Evolutionary conservation across 2,113 vertebrate genomes (phyloP).

Genomic region (Corythoichthys intestinalis): DNA sequence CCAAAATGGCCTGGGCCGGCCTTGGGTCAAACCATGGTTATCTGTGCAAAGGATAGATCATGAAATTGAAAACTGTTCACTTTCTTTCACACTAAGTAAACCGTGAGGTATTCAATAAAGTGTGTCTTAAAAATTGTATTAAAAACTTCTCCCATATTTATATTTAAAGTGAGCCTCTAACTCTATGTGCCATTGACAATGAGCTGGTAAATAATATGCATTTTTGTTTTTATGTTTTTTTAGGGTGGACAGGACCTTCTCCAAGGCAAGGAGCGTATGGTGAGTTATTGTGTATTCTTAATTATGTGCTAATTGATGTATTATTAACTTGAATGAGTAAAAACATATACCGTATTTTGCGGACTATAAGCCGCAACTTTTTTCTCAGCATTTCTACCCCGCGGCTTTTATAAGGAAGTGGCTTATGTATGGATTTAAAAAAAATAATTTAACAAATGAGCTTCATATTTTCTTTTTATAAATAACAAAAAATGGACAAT

Average conservation of each 20-base stretch:
- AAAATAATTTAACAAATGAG: no score
- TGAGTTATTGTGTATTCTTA: constrained; percentile 43
- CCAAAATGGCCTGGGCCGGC: neutral
- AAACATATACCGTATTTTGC: neutral
- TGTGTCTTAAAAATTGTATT: neutral
- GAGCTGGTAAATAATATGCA: constrained; percentile 1
- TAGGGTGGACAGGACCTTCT: constrained; percentile 72
- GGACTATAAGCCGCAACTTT: no score
- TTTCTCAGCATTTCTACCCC: no score
- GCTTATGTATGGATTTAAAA: no score
- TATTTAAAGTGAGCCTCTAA: neutral
- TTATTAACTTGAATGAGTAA: neutral
- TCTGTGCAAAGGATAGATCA: constrained; percentile 4
- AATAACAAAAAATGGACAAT: no score
- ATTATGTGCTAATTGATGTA: neutral
- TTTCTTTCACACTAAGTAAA: constrained; percentile 10
- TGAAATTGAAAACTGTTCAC: constrained; percentile 1
- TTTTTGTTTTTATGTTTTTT: constrained; percentile 24
- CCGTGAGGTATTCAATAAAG: neutral
- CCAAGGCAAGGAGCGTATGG: constrained; percentile 67
- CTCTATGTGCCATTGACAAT: neutral
- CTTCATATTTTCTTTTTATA: no score
- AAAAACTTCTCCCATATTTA: neutral
- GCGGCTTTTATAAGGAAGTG: no score
- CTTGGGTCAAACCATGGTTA: constrained; percentile 16